These are phyloP conservation scores for Drosophila kuntzei DNA, from an alignment of 2,888 invertebrate species.

Conservation along the genomic window DNA sequence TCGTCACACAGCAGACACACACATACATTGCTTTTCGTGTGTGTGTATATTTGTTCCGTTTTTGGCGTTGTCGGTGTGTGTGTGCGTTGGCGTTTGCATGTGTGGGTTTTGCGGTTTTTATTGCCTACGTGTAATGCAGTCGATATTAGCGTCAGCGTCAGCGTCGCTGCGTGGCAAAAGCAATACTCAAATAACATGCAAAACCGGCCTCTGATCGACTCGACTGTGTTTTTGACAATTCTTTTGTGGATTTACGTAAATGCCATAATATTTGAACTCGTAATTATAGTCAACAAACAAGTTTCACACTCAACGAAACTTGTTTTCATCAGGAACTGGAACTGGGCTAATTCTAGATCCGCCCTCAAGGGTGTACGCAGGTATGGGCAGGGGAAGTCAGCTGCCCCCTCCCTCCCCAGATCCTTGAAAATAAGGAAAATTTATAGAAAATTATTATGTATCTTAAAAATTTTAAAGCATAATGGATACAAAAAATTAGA, in stretches of 20 bases:
- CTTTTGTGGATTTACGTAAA: conserved; percentile 43
- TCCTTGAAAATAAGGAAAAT: no score
- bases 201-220: conserved; percentile 45
- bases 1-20: conserved; percentile 17
- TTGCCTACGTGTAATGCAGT: conserved; percentile 44
- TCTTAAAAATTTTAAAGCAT: no score
- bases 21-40: conserved; percentile 3
- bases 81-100: neutral
- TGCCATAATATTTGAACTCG: conserved; percentile 25
- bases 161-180: conserved; percentile 34
- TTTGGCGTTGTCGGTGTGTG: conserved; percentile 29
- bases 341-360: conserved; percentile 23
- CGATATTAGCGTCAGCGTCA: conserved; percentile 1
- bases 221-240: conserved; percentile 43
- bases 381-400: no score
- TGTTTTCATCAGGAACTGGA: conserved; percentile 44
- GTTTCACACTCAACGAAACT: conserved; percentile 28
- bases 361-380: no score
- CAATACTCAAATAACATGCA: conserved; percentile 25
- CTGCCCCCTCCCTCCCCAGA: no score
- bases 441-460: no score
- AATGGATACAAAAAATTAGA: no score
- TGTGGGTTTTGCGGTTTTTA: conserved; percentile 34
- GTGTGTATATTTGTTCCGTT: conserved; percentile 34
- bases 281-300: conserved; percentile 20